Evolutionary conservation across 2,888 invertebrate genomes (phyloP), one percentile per base, ranked within the genome.

Genomic region (Automeris io): DNA sequence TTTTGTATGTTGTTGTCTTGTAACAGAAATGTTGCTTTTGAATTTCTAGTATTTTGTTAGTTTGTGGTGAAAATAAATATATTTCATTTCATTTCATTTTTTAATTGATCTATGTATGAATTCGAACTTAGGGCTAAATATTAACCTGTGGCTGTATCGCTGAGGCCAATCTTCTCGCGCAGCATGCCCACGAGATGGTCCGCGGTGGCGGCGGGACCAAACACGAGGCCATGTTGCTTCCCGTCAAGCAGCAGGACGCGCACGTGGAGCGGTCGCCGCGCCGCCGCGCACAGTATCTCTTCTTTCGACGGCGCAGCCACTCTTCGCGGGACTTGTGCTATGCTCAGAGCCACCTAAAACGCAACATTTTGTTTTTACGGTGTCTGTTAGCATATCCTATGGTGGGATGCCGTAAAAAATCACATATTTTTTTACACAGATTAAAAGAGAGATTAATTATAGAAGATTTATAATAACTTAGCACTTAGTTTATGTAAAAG

Each of bases 241-340:
- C 97, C 97, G 70, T 97, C 97, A 90, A 97, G 92, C 61, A 98
- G 92, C 70, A 96, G 91, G 63, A 98, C 95, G 33, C 96, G 90
- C 2, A 96, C 95, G 70, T 97, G 96, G 51, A 97, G 93, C 1
- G 95, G 95, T 34, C 97, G 88, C 33, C 97, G 89, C 59, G 96
- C 96, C 26, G 95, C 95, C 4, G 97, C 96, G 65, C 96, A 97
- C 54, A 96, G 89, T 43, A 98, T 94, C 81, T 98, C 98, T 65
- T 96, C 96, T 37, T 93, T 90, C 2, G 96, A 96, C 1, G 97
- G 97, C 2, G 97, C 95, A 89, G 94, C 94, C 51, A 96, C 93
- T 0, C 98, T 89, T 3, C 96, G 90, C 18, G 95, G 90, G 8
- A 83, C 87, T 46, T 82, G 80, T 0, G 85, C 87, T 63, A 77